These are phyloP conservation scores for Propithecus perrieri DNA, from an alignment of 2,797 vertebrate genomes.

Conservation along the genomic window DNA sequence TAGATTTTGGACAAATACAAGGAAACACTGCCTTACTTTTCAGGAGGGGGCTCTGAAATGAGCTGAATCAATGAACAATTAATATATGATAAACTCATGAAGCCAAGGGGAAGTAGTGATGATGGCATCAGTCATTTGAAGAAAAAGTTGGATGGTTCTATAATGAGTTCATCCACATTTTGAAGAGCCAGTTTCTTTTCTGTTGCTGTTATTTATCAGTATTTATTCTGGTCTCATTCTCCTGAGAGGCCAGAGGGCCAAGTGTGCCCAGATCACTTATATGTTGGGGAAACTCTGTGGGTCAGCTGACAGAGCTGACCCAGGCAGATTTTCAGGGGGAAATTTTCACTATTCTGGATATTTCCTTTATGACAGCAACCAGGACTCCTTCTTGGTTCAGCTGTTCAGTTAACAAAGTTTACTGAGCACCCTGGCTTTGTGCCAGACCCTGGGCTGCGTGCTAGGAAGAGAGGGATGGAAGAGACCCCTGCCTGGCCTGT, in stretches of 20 bases:
- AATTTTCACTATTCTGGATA: neutral
- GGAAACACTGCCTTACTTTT: neutral
- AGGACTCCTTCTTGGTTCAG: neutral
- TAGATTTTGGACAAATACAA: neutral
- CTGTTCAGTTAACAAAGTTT: slow-evolving; percentile 9
- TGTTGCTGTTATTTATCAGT: neutral
- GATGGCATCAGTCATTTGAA: neutral
- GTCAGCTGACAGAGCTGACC: neutral
- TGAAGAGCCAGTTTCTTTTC: neutral
- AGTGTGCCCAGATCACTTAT: neutral
- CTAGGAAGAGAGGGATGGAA: neutral
- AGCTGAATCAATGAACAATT: neutral
- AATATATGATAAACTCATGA: neutral
- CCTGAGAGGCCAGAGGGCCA: neutral
- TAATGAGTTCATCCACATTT: neutral
- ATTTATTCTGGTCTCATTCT: slow-evolving; percentile 28
- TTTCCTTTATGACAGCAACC: neutral
- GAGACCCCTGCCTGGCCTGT: neutral
- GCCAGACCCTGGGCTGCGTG: neutral
- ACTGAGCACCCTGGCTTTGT: neutral
- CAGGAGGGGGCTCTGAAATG: neutral
- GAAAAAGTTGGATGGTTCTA: neutral
- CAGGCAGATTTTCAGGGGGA: neutral
- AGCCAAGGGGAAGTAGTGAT: neutral
- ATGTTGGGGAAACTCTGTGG: neutral